Conservation (phyloP, 2,797 vertebrate genomes). For the Cossypha heuglini region DNA sequence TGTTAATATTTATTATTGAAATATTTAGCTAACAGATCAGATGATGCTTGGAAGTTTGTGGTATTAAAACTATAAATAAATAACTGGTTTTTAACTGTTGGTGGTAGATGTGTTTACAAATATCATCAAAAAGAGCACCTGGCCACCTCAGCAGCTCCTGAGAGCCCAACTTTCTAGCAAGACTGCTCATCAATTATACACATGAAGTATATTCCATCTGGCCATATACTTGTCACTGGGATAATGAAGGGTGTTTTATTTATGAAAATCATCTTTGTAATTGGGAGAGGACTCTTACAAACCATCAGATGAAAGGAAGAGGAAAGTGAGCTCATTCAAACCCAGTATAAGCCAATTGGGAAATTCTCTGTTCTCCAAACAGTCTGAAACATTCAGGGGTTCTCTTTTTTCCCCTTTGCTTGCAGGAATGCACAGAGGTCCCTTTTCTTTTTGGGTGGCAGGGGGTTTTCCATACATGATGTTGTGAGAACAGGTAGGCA, state of each 20-base stretch:
- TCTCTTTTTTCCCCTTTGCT: neutral
- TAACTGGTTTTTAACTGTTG: neutral
- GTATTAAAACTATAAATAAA: neutral
- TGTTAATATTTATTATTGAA: neutral
- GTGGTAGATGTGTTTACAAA: neutral
- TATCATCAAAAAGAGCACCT: neutral
- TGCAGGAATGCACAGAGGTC: neutral
- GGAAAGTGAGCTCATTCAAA: neutral
- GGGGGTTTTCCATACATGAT: accelerated
- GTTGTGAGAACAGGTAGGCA: neutral
- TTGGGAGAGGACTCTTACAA: neutral
- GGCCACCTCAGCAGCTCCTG: neutral
- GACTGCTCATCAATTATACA: neutral
- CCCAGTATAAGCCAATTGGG: neutral
- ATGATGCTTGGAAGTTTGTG: neutral
- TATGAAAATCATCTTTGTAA: neutral
- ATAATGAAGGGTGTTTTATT: neutral
- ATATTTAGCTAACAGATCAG: neutral
- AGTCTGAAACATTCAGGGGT: neutral
- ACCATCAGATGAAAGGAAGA: neutral
- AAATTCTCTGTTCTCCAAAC: neutral
- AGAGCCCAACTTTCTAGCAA: neutral
- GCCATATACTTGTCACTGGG: neutral
- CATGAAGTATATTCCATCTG: neutral
- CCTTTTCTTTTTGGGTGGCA: neutral